Percentiles rank a stretch among this genome's conserved stretches.
Conservation (phyloP, 2,797 vertebrate species). For the Morus bassanus region DNA sequence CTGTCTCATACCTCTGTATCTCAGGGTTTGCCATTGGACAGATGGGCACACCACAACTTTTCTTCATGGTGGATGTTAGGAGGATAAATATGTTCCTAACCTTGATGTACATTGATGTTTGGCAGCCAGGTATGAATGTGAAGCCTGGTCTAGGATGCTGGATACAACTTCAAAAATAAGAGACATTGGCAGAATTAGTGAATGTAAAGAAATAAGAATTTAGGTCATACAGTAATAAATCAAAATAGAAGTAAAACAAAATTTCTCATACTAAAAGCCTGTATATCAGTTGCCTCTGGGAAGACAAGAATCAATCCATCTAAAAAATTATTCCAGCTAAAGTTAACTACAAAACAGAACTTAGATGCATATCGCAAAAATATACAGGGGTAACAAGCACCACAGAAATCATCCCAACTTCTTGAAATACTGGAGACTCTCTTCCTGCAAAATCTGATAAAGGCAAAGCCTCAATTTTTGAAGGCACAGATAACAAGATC, state of each 20-base stretch:
- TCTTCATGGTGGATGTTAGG: fast-evolving
- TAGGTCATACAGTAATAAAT: background rate
- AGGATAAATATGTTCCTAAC: background rate
- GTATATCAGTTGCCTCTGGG: background rate
- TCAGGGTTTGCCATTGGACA: background rate
- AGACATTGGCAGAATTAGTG: background rate
- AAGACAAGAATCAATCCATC: background rate
- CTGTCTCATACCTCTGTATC: background rate
- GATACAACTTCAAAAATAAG: background rate
- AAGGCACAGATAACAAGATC: background rate
- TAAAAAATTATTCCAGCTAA: background rate
- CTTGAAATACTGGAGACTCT: background rate
- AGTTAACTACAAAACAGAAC: background rate
- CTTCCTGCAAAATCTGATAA: background rate
- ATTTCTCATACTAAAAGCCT: background rate
- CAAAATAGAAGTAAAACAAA: background rate
- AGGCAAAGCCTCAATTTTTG: background rate
- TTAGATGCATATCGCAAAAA: background rate
- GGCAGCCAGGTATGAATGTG: background rate
- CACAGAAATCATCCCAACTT: background rate
- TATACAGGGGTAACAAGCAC: background rate
- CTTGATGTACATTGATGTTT: background rate
- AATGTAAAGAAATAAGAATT: background rate
- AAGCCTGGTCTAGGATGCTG: background rate
- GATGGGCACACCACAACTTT: background rate